Base-by-base conservation (phyloP, 1,140 invertebrate species). In the Bombus vancouverensis region DNA sequence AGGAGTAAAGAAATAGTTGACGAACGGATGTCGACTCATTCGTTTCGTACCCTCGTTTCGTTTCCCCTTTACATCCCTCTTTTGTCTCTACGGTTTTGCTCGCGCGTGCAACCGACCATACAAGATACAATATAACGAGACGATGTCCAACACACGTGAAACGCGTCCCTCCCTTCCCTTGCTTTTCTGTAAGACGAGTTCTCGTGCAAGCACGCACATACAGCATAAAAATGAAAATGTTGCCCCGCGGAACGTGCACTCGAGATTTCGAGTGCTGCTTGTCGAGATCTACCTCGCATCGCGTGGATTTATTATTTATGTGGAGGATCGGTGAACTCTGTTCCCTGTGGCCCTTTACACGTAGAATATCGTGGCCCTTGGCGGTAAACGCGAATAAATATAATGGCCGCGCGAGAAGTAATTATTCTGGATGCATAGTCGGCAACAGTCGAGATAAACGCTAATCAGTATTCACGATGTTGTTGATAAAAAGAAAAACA, bases 1-100 rank as follows among this genome's bases (percentile, higher is more conserved):
- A 92, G 89, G 79, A 92, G 90, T 89, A 90, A 91, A 88, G 82
- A 91, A 90, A 91, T 91, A 89, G 89, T 89, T 87, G 89, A 73
- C 81, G 78, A 89, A 83, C 77, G 71, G 75, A 76, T 85, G 82
- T 85, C 83, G 84, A 86, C 86, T 59, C 88, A 66, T 90, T 90
- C 90, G 88, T 88, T 91, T 90, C 90, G 89, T 85, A 84, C 81
- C 79, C 83, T 81, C 70, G 75, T 42, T 42, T 28, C 57, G 37
- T 83, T 78, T 76, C 86, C 84, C 66, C 73, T 47, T 71, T 59
- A 15, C 34, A 6, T 25, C 70, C n/a, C 57, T 34, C 42, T 25
- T 39, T 72, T 72, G 57, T 59, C 37, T 39, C 71, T 34, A 13
- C 53, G 28, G 39, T 68, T 47, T 47, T 47, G 44, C 57, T 28